These are phyloP conservation scores for Drosophila murphyi DNA, from an alignment of 1,140 invertebrate genomes.

Conservation along the genomic window DNA sequence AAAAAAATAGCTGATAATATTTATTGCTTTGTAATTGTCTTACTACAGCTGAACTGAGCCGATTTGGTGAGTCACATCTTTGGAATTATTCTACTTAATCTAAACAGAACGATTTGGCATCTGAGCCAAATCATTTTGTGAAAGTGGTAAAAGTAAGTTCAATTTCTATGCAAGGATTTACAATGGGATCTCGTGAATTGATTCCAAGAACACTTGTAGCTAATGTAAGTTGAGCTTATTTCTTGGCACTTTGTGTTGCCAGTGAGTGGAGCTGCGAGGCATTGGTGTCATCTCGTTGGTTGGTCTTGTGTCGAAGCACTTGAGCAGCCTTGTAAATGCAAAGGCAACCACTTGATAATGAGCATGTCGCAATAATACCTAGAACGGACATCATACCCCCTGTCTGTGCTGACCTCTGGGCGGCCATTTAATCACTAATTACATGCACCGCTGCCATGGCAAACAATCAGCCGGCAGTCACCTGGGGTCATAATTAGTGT, in stretches of 20 bases:
- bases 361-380: slow-evolving; percentile 65
- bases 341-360: slow-evolving; percentile 72
- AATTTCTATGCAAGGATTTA: neutral
- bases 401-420: slow-evolving; percentile 70
- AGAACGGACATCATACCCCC: slow-evolving; percentile 24
- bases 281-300: slow-evolving; percentile 23
- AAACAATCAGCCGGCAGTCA: slow-evolving; percentile 56
- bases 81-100: no score
- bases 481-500: slow-evolving; percentile 81
- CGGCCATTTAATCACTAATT: slow-evolving; percentile 81
- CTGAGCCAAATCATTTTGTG: no score
- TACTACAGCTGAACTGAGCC: no score
- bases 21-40: no score
- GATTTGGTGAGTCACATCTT: no score
- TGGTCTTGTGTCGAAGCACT: slow-evolving; percentile 57
- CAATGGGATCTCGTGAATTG: neutral
- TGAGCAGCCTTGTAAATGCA: slow-evolving; percentile 55
- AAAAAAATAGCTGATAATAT: no score
- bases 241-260: slow-evolving; percentile 7
- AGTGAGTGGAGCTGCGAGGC: neutral
- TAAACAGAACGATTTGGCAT: no score
- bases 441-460: slow-evolving; percentile 65
- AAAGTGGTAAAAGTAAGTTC: no score
- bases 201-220: slow-evolving; percentile 20
- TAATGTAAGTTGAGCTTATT: slow-evolving; percentile 18